Evolutionary conservation across 2,888 invertebrate species (phyloP).

Genomic region (Apamea epomidion): DNA sequence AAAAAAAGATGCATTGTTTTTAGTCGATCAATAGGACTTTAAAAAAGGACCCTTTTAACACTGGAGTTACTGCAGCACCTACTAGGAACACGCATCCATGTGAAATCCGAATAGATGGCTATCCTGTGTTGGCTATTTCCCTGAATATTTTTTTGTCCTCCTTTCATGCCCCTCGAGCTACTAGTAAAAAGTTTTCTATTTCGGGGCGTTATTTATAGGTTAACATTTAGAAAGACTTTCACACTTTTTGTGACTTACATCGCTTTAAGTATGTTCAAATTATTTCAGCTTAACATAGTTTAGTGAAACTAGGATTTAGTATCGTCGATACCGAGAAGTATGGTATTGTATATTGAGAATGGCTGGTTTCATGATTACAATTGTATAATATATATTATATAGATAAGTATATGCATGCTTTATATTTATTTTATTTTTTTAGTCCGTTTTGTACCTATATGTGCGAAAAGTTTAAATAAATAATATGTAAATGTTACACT

Average conservation of each 20-base stretch:
- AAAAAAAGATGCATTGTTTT: not conserved
- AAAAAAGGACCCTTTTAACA: not conserved
- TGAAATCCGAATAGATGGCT: slow-evolving; percentile 17
- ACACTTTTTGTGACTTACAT: slow-evolving; percentile 5
- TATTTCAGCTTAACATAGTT: not conserved
- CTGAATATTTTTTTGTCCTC: too few species aligned
- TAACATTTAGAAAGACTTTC: not conserved
- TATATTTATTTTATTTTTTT: too few species aligned
- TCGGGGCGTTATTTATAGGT: not conserved
- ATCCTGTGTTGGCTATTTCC: not conserved
- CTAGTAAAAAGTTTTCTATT: slow-evolving; percentile 8
- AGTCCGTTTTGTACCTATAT: too few species aligned
- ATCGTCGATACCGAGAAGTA: not conserved
- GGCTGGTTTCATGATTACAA: too few species aligned
- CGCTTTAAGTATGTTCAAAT: not conserved
- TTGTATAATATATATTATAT: not conserved
- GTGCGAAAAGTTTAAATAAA: too few species aligned
- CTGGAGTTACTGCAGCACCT: not conserved
- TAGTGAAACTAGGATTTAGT: not conserved
- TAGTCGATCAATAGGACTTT: not conserved
- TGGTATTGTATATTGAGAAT: not conserved
- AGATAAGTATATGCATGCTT: too few species aligned
- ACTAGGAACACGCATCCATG: not conserved
- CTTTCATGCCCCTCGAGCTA: not conserved
- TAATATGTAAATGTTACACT: too few species aligned